A percentile compares a stretch with the other conserved stretches of the same genome.
Evolutionary conservation across 1,140 invertebrate species (phyloP).

Genomic region (Lepidotrigona ventralis): DNA sequence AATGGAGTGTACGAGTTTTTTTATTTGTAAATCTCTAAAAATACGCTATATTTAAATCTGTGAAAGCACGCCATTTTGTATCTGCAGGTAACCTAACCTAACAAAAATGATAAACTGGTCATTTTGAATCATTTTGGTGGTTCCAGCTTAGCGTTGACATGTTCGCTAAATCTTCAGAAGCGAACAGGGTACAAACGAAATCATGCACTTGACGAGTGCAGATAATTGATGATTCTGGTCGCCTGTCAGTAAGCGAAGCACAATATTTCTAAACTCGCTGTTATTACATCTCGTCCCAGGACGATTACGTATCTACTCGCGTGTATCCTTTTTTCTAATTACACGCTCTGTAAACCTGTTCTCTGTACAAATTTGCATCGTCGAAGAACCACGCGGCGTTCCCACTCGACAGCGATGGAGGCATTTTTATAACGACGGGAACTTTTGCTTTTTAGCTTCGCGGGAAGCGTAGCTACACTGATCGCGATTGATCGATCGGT

Average conservation of each 20-base stretch:
- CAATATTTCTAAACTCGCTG: conserved; percentile 35
- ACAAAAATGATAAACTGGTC: no score
- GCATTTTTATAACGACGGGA: conserved; percentile 36
- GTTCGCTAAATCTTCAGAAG: no score
- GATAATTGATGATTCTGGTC: conserved; percentile 28
- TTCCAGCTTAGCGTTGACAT: no score
- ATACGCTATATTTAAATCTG: no score
- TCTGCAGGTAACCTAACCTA: no score
- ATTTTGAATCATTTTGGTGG: no score
- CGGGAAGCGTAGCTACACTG: neutral
- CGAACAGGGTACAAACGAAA: conserved; percentile 9
- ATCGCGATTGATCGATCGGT: neutral
- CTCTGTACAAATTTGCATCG: conserved; percentile 39
- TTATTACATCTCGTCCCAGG: conserved; percentile 32
- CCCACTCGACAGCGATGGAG: neutral
- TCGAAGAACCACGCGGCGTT: neutral
- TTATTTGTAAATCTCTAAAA: no score
- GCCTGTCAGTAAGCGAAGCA: neutral
- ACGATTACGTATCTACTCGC: conserved; percentile 23
- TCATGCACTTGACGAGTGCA: neutral
- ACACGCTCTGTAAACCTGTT: conserved; percentile 36
- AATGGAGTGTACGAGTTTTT: no score
- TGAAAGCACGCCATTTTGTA: no score
- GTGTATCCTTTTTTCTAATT: conserved; percentile 44
- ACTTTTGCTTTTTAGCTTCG: conserved; percentile 11